Percentiles rank a stretch among this genome's conserved stretches.
Conservation (phyloP, 1,140 invertebrate genomes). For the Alviniconcha marisindica region DNA sequence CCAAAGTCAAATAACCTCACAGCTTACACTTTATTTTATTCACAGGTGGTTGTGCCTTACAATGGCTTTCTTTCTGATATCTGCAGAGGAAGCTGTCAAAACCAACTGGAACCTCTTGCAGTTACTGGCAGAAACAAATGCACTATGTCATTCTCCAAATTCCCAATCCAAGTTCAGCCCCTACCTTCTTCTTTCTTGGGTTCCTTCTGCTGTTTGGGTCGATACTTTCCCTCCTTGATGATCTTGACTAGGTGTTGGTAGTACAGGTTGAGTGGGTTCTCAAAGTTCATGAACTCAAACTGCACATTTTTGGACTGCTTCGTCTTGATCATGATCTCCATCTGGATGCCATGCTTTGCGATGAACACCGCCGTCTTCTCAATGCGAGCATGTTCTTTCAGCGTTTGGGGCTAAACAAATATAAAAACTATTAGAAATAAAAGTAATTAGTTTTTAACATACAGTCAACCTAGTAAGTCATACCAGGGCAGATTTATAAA, state of each 20-base stretch:
- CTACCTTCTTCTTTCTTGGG: constrained; percentile 29
- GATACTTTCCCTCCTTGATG: constrained; percentile 80
- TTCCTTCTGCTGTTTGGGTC: constrained; percentile 64
- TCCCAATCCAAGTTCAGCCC: too few species aligned
- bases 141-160: too few species aligned
- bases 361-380: constrained; percentile 98
- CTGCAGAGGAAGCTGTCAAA: not conserved
- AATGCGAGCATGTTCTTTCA: constrained; percentile 95
- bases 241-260: constrained; percentile 85
- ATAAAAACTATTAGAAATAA: too few species aligned
- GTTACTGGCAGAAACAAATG: too few species aligned
- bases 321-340: constrained; percentile 98
- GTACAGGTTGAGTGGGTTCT: constrained; percentile 90
- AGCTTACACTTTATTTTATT: too few species aligned
- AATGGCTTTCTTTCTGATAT: too few species aligned
- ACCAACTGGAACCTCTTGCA: too few species aligned
- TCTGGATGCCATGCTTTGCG: constrained; percentile 93
- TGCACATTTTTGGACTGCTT: constrained; percentile 96
- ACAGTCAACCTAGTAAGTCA: too few species aligned
- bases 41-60: too few species aligned
- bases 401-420: constrained; percentile 89
- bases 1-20: too few species aligned
- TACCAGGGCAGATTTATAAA: too few species aligned
- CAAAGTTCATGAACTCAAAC: constrained; percentile 95
- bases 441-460: too few species aligned